Base-by-base conservation (phyloP, 2,888 invertebrate species). In the Orchesellides sinensis region DNA sequence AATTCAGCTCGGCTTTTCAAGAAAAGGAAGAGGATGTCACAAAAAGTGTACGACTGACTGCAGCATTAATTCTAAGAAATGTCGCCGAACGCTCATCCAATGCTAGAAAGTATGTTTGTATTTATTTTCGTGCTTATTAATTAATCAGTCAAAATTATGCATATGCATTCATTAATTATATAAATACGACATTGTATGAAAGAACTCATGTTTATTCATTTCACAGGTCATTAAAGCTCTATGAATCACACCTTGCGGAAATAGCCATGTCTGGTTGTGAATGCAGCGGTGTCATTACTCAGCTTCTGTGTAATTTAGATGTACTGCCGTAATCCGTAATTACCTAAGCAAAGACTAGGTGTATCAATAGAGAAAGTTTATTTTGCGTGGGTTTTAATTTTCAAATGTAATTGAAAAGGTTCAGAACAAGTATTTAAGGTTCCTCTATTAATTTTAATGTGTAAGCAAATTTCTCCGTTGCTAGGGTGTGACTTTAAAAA, bases 71-170 rank as follows among this genome's bases (percentile, higher is more conserved):
- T 0, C 12, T 73, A 8, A 61, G 63, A 25, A 61, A 63, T 49
- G 1, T 73, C 2, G 63, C 47, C 5, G 45, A 73, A 49, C 3
- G n/a, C 8, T 73, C 73, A 12, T 0, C 10, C 1, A 5, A 27
- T 19, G 63, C 49, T 1, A 61, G 63, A 73, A 73, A 29, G 73
- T 52, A 49, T 35, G n/a, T n/a, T n/a, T n/a, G n/a, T n/a, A n/a
- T n/a, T n/a, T n/a, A n/a, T n/a, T n/a, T n/a, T n/a, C n/a, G n/a
- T n/a, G n/a, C n/a, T n/a, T n/a, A n/a, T n/a, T n/a, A n/a, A n/a
- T n/a, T n/a, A n/a, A n/a, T n/a, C n/a, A n/a, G n/a, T n/a, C 25
- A 49, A 27, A 59, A 59, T 27, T 5, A 59, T 27, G 2, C 23
- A 59, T 40, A n/a, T 49, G 17, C 21, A 52, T 52, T 52, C 1